A percentile compares a stretch with the other conserved stretches of the same genome.
These are phyloP conservation scores for Callimorpha dominula DNA, from an alignment of 2,888 invertebrate species.

Conservation along the genomic window DNA sequence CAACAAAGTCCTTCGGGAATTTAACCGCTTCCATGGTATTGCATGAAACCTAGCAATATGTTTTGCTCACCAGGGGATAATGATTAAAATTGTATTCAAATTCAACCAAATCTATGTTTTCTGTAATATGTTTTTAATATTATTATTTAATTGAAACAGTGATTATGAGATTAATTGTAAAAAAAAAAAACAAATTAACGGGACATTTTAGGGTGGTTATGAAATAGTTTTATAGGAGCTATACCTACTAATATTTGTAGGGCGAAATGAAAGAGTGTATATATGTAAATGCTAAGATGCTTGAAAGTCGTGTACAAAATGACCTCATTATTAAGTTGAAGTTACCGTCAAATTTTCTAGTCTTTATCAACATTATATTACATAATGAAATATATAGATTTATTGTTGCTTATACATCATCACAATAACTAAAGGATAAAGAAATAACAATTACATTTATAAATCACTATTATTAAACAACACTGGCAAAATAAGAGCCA, in stretches of 20 bases:
- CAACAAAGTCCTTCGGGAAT: no score
- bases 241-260: conserved; percentile 27
- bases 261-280: neutral
- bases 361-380: conserved; percentile 31
- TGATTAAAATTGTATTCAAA: no score
- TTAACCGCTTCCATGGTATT: no score
- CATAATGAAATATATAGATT: conserved; percentile 3
- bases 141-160: neutral
- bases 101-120: neutral
- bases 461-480: neutral
- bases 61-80: no score
- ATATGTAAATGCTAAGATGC: conserved; percentile 7
- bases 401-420: neutral
- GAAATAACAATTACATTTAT: neutral
- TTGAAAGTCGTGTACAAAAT: conserved; percentile 9
- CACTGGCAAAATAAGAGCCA: neutral
- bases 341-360: conserved; percentile 46
- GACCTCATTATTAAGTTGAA: conserved; percentile 29
- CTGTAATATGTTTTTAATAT: neutral
- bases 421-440: neutral
- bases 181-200: neutral
- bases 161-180: neutral
- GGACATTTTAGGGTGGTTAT: conserved; percentile 8
- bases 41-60: no score
- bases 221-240: conserved; percentile 9